A percentile compares a stretch with the other conserved stretches of the same genome.
Conservation (phyloP, 2,888 invertebrate genomes). For the Cryptocheilus praepositus region DNA sequence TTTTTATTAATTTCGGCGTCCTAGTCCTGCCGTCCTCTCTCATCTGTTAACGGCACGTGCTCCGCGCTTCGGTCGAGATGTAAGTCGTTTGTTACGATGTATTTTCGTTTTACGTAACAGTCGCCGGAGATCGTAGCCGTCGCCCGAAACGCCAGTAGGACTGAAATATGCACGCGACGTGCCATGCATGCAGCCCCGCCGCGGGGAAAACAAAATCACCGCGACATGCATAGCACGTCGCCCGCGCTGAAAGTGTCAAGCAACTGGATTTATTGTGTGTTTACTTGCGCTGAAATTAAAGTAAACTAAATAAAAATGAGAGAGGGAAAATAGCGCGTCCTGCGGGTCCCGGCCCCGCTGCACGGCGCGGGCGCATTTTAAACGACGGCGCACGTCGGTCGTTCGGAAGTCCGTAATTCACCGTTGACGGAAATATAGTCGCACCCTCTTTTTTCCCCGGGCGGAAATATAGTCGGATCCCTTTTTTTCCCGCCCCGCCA, state of each 20-base stretch:
- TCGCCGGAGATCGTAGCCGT: conserved; percentile 29
- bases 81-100: conserved; percentile 44
- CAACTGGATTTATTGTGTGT: conserved; percentile 42
- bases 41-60: conserved; percentile 33
- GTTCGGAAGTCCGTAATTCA: too few relatives aligned
- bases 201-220: conserved; percentile 39
- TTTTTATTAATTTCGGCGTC: conserved; percentile 30
- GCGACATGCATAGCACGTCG: conserved; percentile 38
- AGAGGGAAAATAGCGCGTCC: not conserved
- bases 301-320: conserved; percentile 2
- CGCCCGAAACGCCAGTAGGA: conserved; percentile 24
- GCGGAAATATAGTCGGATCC: too few relatives aligned
- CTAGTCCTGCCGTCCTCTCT: not conserved
- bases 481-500: too few relatives aligned
- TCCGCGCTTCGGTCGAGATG: conserved; percentile 13
- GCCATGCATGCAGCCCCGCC: conserved; percentile 32
- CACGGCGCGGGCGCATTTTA: too few relatives aligned
- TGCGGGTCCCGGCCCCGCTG: too few relatives aligned
- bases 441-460: too few relatives aligned
- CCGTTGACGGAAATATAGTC: too few relatives aligned
- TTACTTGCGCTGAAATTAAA: conserved; percentile 22
- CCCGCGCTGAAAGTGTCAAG: conserved; percentile 38
- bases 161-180: conserved; percentile 54
- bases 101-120: conserved; percentile 42
- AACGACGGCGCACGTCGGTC: too few relatives aligned